phyloP scores from a whole-genome alignment of 2,888 invertebrate genomes.

The Petrolisthes manimaculis region DNA sequence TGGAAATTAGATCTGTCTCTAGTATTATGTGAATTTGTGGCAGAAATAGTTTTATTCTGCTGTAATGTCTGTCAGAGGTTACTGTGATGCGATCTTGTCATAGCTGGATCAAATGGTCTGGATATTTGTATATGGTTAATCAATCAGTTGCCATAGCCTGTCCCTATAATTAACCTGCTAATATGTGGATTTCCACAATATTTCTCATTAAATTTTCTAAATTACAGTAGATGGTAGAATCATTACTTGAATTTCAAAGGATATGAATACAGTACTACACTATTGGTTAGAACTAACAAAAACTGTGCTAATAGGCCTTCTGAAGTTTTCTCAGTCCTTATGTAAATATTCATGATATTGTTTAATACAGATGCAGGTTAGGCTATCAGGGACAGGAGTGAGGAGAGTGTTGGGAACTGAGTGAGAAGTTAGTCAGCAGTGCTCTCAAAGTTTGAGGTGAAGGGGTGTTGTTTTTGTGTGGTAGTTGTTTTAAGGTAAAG shows the following conservation, averaged over 20 bases:
- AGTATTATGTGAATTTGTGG: conserved; percentile 29
- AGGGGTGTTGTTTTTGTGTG: conserved; percentile 29
- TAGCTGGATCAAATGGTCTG: conserved; percentile 41
- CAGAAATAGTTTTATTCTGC: not conserved
- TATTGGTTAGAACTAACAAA: too few relatives aligned
- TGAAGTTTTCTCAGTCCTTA: too few relatives aligned
- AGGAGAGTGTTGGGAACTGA: conserved; percentile 30
- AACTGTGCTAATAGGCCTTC: too few relatives aligned
- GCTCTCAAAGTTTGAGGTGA: conserved; percentile 28
- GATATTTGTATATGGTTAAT: conserved; percentile 54
- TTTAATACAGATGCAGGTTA: too few relatives aligned
- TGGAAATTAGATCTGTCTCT: conserved; percentile 49
- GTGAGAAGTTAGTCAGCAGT: conserved; percentile 30
- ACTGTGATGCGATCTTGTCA: conserved; percentile 2
- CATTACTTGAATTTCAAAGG: too few relatives aligned
- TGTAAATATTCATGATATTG: too few relatives aligned
- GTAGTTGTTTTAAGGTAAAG: conserved; percentile 23
- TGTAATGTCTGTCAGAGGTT: not conserved
- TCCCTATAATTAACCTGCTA: conserved; percentile 41
- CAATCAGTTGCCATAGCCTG: conserved; percentile 54
- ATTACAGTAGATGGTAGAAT: too few relatives aligned
- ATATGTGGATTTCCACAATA: conserved; percentile 5
- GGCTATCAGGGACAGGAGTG: not conserved
- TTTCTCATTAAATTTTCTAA: too few relatives aligned
- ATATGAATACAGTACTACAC: too few relatives aligned